Conservation (phyloP, 2,113 vertebrate genomes). For the Grammomys surdaster region DNA sequence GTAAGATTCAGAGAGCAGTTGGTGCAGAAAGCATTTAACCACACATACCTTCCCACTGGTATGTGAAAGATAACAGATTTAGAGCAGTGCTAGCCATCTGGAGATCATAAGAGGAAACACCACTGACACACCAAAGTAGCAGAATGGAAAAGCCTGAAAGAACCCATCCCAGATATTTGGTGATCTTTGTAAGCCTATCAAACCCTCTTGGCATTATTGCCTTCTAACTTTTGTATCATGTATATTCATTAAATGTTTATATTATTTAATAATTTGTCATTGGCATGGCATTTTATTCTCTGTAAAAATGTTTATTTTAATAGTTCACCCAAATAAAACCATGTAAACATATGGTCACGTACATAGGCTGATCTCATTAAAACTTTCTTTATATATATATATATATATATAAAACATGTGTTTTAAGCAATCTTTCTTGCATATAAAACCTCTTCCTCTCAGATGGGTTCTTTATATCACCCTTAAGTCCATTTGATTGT, state of each 20-base stretch:
- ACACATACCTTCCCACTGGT: not conserved
- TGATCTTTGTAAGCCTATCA: not conserved
- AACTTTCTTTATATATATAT: not conserved
- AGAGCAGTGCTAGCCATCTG: constrained; percentile 17
- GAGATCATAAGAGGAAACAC: not conserved
- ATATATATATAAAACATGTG: not conserved
- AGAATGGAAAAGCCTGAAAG: constrained; percentile 28
- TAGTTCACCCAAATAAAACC: constrained; percentile 25
- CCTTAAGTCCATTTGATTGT: not conserved
- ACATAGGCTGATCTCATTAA: not conserved
- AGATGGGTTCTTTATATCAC: not conserved
- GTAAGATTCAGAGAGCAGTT: not conserved
- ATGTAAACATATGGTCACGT: not conserved
- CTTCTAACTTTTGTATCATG: not conserved
- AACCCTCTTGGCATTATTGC: constrained; percentile 20
- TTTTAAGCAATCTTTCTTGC: not conserved
- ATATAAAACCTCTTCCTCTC: constrained; percentile 29
- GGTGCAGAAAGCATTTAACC: not conserved
- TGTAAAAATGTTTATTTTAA: constrained; percentile 37
- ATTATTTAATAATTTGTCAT: constrained; percentile 46
- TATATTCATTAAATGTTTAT: constrained; percentile 48
- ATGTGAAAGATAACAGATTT: constrained; percentile 40
- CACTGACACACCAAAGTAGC: not conserved
- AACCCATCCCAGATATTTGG: not conserved
- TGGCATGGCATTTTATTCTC: not conserved